Percentiles rank a stretch among this genome's conserved stretches.
Evolutionary conservation across 2,113 vertebrate species (phyloP).

Genomic region (Planiliza haematocheilus): DNA sequence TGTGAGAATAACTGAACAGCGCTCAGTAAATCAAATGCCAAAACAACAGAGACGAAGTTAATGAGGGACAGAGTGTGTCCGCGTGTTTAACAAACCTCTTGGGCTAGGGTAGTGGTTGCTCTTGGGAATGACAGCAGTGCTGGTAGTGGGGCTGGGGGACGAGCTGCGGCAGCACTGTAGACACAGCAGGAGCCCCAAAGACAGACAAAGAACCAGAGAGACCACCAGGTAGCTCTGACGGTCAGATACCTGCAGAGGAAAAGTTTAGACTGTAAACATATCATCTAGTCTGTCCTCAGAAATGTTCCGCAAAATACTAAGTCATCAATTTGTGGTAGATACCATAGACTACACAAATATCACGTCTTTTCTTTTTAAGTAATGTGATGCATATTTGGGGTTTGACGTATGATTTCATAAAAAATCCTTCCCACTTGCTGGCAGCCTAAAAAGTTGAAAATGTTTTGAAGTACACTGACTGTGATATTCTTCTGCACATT

Average conservation of each 20-base stretch:
- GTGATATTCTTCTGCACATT: too few relatives aligned
- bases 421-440: not conserved
- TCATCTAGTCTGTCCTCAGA: too few relatives aligned
- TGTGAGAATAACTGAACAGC: not conserved
- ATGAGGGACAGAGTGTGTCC: not conserved
- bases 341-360: not conserved
- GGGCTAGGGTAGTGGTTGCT: slow-evolving; percentile 95
- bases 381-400: not conserved
- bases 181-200: slow-evolving; percentile 91
- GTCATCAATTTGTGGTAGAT: not conserved
- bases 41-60: not conserved
- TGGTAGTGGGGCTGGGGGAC: slow-evolving; percentile 79
- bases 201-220: slow-evolving; percentile 89
- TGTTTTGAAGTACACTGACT: not conserved
- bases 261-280: not conserved
- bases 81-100: slow-evolving; percentile 85
- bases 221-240: slow-evolving; percentile 94
- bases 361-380: not conserved
- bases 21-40: not conserved
- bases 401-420: not conserved
- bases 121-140: slow-evolving; percentile 85
- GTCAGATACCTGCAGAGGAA: slow-evolving; percentile 87
- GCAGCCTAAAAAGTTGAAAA: not conserved
- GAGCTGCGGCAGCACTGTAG: slow-evolving; percentile 90
- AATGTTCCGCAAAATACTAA: too few relatives aligned